These are phyloP conservation scores for Anarsia innoxiella DNA, from an alignment of 2,888 invertebrate genomes.

Conservation along the genomic window DNA sequence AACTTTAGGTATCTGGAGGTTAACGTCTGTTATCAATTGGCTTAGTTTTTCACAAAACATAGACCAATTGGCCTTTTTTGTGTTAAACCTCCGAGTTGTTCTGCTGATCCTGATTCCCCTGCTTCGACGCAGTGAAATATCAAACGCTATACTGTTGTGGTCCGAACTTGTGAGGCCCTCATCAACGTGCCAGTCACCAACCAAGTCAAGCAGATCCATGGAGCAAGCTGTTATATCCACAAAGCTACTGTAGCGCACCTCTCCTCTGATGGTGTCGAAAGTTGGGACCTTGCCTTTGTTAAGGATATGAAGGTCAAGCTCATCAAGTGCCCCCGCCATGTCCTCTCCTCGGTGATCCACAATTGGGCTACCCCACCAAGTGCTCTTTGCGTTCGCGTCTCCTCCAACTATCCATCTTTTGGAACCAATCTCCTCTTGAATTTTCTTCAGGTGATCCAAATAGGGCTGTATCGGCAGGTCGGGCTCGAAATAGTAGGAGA, in stretches of 20 bases:
- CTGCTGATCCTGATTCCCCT: not conserved
- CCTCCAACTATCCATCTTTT: not conserved
- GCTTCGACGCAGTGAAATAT: not conserved
- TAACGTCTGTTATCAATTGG: not conserved
- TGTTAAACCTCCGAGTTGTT: conserved; percentile 1
- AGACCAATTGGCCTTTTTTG: conserved; percentile 2
- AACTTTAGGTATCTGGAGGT: not conserved
- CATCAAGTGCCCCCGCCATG: not conserved
- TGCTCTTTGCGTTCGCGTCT: not conserved
- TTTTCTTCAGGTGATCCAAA: not conserved
- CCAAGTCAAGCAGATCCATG: not conserved
- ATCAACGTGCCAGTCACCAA: not conserved
- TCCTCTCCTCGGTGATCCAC: not conserved
- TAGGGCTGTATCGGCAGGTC: not conserved
- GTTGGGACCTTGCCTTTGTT: not conserved
- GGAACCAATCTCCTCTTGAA: not conserved
- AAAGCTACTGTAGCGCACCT: not conserved
- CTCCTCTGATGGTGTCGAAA: conserved; percentile 1
- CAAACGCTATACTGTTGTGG: conserved; percentile 1
- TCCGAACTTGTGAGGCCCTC: conserved; percentile 1
- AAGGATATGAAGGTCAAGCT: not conserved
- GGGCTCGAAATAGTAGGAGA: not conserved
- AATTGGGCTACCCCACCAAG: not conserved
- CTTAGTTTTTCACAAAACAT: not conserved
- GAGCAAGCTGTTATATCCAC: conserved; percentile 4